Conservation (phyloP, 2,113 vertebrate species). For the Eonycteris spelaea region DNA sequence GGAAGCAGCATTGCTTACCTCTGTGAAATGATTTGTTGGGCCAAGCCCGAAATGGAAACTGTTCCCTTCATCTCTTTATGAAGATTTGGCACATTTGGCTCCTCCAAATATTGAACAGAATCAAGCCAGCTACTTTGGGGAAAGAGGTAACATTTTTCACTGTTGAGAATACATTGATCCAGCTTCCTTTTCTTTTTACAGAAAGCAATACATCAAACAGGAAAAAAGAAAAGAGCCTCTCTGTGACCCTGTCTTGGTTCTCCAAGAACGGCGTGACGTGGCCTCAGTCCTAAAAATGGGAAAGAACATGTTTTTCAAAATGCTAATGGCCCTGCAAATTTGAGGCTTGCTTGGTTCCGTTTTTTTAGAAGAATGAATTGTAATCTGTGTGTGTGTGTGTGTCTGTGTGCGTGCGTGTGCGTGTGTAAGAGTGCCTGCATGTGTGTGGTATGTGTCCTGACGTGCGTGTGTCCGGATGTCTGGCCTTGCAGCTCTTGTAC, state of each 20-base stretch:
- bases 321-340: not conserved
- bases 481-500: not conserved
- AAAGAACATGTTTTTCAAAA: slow-evolving; percentile 25
- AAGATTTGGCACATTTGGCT: not conserved
- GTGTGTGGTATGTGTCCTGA: not conserved
- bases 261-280: not conserved
- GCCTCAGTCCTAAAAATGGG: not conserved
- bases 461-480: not conserved
- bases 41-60: not conserved
- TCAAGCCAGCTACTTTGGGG: not conserved
- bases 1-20: not conserved
- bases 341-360: not conserved
- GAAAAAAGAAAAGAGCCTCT: not conserved
- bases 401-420: not conserved
- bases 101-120: not conserved
- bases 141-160: not conserved
- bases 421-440: too few species aligned
- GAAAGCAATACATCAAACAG: slow-evolving; percentile 36
- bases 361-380: not conserved
- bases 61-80: not conserved
- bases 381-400: not conserved
- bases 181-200: slow-evolving; percentile 51
- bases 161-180: slow-evolving; percentile 24
- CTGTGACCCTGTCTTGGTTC: slow-evolving; percentile 2
- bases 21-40: not conserved